Percentiles rank a stretch among this genome's conserved stretches.
phyloP scores from a whole-genome alignment of 2,888 invertebrate species.

The Polydrusus pterygomalis region DNA sequence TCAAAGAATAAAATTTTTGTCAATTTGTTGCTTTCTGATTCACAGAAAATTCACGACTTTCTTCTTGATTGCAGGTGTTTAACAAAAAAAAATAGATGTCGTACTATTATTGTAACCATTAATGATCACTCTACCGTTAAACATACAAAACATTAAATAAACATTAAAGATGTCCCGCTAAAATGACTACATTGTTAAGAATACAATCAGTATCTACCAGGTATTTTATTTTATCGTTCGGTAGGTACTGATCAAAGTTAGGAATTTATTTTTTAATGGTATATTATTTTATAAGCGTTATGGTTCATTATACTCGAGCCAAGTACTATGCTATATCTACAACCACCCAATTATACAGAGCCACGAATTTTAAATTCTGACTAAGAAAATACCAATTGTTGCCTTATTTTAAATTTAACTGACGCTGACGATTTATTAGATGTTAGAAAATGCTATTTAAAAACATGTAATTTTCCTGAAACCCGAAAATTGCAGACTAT shows the following conservation, averaged over 20 bases:
- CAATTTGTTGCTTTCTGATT: constrained; percentile 41
- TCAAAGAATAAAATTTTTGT: constrained; percentile 9
- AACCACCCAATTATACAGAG: too few relatives aligned
- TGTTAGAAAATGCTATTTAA: too few relatives aligned
- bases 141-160: constrained; percentile 8
- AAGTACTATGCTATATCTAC: too few relatives aligned
- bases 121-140: constrained; percentile 20
- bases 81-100: constrained; percentile 29
- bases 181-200: neutral
- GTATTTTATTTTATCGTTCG: too few relatives aligned
- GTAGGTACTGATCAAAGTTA: neutral
- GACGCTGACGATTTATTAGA: too few relatives aligned
- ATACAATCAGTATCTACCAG: neutral
- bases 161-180: neutral
- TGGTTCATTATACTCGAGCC: too few relatives aligned
- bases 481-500: too few relatives aligned
- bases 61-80: constrained; percentile 41
- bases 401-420: too few relatives aligned
- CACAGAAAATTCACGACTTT: constrained; percentile 23
- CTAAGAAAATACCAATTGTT: too few relatives aligned
- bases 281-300: too few relatives aligned
- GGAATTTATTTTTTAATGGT: neutral
- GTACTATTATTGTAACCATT: constrained; percentile 26
- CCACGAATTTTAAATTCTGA: too few relatives aligned
- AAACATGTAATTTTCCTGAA: too few relatives aligned